Evolutionary conservation across 2,113 vertebrate genomes (phyloP).

Genomic region (Jaculus jaculus): DNA sequence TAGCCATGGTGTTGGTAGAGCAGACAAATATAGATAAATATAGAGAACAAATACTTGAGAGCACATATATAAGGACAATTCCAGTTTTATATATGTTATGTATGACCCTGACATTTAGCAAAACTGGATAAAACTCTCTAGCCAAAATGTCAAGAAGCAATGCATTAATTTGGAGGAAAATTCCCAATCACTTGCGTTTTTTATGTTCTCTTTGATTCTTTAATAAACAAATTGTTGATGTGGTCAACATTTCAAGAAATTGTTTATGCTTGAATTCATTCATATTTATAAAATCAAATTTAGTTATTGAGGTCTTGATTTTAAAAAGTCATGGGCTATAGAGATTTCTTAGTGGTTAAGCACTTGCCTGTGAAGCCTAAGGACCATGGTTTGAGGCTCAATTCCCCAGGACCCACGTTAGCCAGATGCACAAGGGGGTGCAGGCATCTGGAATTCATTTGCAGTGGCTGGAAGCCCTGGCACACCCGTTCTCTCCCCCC

Average conservation of each 20-base stretch:
- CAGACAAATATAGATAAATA: neutral
- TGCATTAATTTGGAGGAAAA: neutral
- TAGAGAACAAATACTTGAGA: neutral
- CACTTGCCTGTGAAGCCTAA: too few relatives aligned
- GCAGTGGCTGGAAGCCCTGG: too few relatives aligned
- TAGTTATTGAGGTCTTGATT: neutral
- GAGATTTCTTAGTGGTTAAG: too few relatives aligned
- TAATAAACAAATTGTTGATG: conserved; percentile 4
- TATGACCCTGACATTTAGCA: neutral
- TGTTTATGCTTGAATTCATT: neutral
- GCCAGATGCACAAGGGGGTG: too few relatives aligned
- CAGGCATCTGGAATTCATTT: too few relatives aligned
- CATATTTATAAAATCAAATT: neutral
- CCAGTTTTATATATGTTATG: neutral
- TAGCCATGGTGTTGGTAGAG: neutral
- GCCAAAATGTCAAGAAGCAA: neutral
- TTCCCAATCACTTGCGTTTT: neutral
- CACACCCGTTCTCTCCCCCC: too few relatives aligned
- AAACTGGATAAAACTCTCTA: neutral
- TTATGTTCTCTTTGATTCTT: neutral
- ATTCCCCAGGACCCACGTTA: too few relatives aligned
- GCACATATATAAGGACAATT: neutral
- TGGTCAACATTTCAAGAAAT: neutral
- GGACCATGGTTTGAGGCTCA: too few relatives aligned
- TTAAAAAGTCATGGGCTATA: neutral